These are phyloP conservation scores for Kryptolebias marmoratus DNA, from an alignment of 2,113 vertebrate genomes.

Conservation along the genomic window DNA sequence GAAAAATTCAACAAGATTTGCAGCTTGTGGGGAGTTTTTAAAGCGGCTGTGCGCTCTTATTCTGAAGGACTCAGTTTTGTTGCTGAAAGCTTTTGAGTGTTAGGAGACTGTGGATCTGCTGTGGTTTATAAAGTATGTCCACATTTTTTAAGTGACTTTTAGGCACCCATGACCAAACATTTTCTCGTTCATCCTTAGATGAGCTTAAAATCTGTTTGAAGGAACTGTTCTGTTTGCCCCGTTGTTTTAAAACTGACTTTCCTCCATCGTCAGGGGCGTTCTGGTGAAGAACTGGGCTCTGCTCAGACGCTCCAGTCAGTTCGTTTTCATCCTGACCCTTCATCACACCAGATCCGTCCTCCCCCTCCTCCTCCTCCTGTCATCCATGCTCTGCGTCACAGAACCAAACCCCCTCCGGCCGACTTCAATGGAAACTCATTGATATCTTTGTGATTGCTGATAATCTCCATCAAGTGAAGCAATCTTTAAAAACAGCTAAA, in stretches of 20 bases:
- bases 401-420: slow-evolving; percentile 20
- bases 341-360: slow-evolving; percentile 11
- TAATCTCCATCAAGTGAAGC: too few relatives aligned
- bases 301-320: slow-evolving; percentile 62
- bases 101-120: too few relatives aligned
- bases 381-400: slow-evolving; percentile 28
- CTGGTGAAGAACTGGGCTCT: slow-evolving; percentile 82
- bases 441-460: slow-evolving; percentile 21
- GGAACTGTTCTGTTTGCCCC: too few relatives aligned
- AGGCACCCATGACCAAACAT: neutral
- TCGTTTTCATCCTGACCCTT: slow-evolving; percentile 34
- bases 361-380: slow-evolving; percentile 4
- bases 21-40: too few relatives aligned
- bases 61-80: too few relatives aligned
- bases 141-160: neutral
- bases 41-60: too few relatives aligned
- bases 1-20: too few relatives aligned
- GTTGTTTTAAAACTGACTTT: too few relatives aligned
- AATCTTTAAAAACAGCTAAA: too few relatives aligned
- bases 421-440: slow-evolving; percentile 50
- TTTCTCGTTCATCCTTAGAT: neutral
- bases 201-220: neutral
- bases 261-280: slow-evolving; percentile 6
- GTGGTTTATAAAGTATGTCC: too few relatives aligned
- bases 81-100: too few relatives aligned